Evolutionary conservation across 2,888 invertebrate genomes (phyloP).

Genomic region (Diarsia dahlii): DNA sequence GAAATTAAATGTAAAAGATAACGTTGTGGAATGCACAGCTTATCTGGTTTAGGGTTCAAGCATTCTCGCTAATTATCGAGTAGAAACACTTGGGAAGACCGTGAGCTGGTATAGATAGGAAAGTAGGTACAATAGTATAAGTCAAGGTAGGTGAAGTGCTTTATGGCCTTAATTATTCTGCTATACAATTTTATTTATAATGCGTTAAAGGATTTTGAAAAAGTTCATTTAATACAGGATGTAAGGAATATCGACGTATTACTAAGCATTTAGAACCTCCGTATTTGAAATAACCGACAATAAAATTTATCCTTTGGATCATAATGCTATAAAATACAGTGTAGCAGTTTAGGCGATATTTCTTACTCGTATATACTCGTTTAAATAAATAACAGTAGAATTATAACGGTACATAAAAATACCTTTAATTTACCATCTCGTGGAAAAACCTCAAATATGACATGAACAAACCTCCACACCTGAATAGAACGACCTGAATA

Average conservation of each 20-base stretch:
- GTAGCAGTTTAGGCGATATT: not conserved
- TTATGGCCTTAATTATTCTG: not conserved
- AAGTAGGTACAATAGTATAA: constrained; percentile 33
- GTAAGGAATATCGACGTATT: not conserved
- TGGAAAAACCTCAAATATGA: not conserved
- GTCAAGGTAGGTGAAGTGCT: not conserved
- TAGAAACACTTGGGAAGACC: constrained; percentile 68
- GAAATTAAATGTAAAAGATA: constrained; percentile 66
- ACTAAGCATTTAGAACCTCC: not conserved
- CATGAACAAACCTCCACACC: too few relatives aligned
- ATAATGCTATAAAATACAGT: not conserved
- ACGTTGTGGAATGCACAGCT: constrained; percentile 72
- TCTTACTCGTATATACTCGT: too few relatives aligned
- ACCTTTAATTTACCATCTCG: not conserved
- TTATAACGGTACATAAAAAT: not conserved
- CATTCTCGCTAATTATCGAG: constrained; percentile 80
- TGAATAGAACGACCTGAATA: not conserved
- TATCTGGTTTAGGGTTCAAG: constrained; percentile 78
- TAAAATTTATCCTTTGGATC: not conserved
- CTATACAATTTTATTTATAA: not conserved
- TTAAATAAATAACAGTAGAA: not conserved
- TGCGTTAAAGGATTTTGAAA: not conserved
- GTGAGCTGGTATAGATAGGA: constrained; percentile 40
- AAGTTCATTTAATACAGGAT: not conserved
- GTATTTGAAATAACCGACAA: not conserved